Conservation (phyloP, 2,797 vertebrate species). For the Labeo calbasu region DNA sequence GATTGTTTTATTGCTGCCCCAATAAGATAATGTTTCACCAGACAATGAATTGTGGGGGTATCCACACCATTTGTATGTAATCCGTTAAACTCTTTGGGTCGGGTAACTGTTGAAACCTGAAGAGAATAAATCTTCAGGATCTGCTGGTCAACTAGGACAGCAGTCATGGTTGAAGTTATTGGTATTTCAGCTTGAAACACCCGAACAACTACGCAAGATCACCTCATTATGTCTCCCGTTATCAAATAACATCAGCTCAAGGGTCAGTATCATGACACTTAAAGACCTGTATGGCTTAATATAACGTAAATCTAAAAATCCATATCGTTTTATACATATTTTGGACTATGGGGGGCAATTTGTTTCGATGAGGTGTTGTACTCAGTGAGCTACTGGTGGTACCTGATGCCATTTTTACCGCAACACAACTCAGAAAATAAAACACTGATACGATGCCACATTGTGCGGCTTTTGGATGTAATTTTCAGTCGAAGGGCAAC, state of each 20-base stretch:
- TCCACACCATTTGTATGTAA: conserved; percentile 49
- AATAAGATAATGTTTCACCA: conserved; percentile 60
- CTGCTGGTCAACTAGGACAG: conserved; percentile 8
- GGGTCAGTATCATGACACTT: no score
- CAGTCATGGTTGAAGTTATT: background rate
- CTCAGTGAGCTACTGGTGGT: no score
- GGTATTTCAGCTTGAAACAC: background rate
- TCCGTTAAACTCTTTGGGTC: conserved; percentile 51
- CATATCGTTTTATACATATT: no score
- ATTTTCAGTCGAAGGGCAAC: no score
- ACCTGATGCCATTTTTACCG: no score
- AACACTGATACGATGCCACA: no score
- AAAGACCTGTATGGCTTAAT: no score
- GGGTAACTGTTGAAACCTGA: conserved; percentile 46
- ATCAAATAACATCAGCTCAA: background rate
- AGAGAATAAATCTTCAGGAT: conserved; percentile 28
- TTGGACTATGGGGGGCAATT: no score
- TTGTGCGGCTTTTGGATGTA: no score
- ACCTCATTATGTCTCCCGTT: background rate
- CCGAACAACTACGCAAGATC: background rate
- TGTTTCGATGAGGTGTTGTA: no score
- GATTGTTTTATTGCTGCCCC: conserved; percentile 61
- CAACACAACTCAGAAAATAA: no score
- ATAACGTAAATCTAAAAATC: no score
- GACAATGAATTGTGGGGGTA: conserved; percentile 33